Evolutionary conservation across 2,888 invertebrate species (phyloP).

Genomic region (Lepidochrysops patricia): DNA sequence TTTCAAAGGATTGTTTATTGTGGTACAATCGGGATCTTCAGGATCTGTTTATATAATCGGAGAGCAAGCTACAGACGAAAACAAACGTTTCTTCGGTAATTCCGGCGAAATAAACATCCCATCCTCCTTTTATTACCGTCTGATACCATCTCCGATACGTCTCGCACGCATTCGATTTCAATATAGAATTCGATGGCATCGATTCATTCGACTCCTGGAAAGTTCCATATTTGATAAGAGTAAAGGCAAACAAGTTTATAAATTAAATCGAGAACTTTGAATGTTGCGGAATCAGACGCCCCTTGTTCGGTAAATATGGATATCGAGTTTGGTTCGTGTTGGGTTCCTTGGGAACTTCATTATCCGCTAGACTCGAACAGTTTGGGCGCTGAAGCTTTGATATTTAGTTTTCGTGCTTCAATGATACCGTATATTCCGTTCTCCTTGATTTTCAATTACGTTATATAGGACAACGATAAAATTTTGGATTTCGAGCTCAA

Average conservation of each 20-base stretch:
- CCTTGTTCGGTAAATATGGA: slow-evolving; percentile 54
- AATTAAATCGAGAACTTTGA: slow-evolving; percentile 67
- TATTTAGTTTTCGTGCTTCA: neutral
- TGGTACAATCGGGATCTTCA: no score
- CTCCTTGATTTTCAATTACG: no score
- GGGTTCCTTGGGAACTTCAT: slow-evolving; percentile 26
- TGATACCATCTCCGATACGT: neutral
- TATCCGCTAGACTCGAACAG: neutral
- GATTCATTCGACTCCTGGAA: slow-evolving; percentile 32
- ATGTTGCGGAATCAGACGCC: slow-evolving; percentile 51
- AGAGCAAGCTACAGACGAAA: neutral
- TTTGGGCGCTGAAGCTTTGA: neutral
- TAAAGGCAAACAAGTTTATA: slow-evolving; percentile 63
- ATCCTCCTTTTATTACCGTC: neutral
- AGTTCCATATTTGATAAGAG: slow-evolving; percentile 44
- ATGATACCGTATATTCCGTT: no score
- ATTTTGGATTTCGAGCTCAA: no score
- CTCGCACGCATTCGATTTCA: slow-evolving; percentile 10
- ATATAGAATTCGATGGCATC: slow-evolving; percentile 17
- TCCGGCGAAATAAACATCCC: neutral
- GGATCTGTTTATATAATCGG: neutral
- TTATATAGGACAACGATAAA: no score
- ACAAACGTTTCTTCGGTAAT: neutral
- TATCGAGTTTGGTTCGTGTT: slow-evolving; percentile 38
- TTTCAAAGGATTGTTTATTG: no score